phyloP scores from a whole-genome alignment of 2,888 invertebrate species.

The Automeris io region DNA sequence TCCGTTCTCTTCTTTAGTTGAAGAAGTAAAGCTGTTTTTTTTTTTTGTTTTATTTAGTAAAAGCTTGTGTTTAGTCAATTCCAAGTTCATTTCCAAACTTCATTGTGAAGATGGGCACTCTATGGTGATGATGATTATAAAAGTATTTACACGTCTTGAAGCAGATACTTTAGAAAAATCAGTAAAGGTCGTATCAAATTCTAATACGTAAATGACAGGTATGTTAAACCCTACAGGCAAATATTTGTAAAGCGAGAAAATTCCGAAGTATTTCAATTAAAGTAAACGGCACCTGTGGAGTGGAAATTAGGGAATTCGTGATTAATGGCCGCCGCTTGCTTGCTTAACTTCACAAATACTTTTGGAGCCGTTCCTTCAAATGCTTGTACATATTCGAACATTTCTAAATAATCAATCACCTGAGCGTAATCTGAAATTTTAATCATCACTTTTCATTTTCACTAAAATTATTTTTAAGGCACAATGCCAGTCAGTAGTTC shows the following conservation, averaged over 20 bases:
- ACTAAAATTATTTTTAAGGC: slow-evolving; percentile 1
- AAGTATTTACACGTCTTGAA: too few species aligned
- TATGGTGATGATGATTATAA: too few species aligned
- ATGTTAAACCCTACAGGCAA: slow-evolving; percentile 2
- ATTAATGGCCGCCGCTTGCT: slow-evolving; percentile 8
- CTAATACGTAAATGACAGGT: background rate
- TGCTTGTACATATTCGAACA: slow-evolving; percentile 2
- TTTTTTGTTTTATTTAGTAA: too few species aligned
- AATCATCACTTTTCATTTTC: slow-evolving; percentile 7
- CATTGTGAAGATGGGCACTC: too few species aligned
- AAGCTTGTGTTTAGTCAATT: too few species aligned
- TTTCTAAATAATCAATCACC: slow-evolving; percentile 4
- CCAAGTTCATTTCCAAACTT: too few species aligned
- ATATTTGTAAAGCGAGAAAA: slow-evolving; percentile 6
- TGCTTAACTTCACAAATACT: slow-evolving; percentile 9
- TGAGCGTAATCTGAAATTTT: background rate
- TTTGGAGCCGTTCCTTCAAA: slow-evolving; percentile 6
- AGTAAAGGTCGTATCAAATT: too few species aligned
- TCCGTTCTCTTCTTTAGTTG: too few species aligned
- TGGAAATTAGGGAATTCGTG: slow-evolving; percentile 10
- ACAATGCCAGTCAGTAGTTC: too few species aligned
- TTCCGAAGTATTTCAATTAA: slow-evolving; percentile 12
- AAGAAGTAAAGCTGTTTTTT: too few species aligned
- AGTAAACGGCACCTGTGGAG: slow-evolving; percentile 8
- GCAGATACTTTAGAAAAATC: too few species aligned